phyloP scores from a whole-genome alignment of 2,888 invertebrate species.

The Zygogramma bicolorata region DNA sequence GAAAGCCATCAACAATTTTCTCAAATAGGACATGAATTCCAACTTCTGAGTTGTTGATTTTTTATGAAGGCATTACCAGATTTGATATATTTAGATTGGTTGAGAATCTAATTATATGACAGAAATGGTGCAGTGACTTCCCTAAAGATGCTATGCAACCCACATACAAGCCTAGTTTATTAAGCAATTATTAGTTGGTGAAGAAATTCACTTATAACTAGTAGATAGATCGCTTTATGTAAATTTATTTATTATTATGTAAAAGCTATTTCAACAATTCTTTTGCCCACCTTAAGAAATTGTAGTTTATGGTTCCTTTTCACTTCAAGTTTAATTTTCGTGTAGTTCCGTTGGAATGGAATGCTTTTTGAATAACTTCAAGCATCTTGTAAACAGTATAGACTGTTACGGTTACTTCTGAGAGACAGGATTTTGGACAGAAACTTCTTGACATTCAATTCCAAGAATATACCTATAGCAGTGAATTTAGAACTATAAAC shows the following conservation, averaged over 20 bases:
- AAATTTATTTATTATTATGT: neutral
- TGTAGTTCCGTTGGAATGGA: too few relatives aligned
- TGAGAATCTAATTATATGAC: neutral
- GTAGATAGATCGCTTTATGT: neutral
- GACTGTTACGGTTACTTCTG: too few relatives aligned
- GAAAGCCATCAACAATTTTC: too few relatives aligned
- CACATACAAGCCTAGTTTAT: neutral
- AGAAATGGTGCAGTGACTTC: neutral
- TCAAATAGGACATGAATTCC: too few relatives aligned
- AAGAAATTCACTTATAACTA: neutral
- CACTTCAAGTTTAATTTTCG: too few relatives aligned
- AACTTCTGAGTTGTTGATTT: too few relatives aligned
- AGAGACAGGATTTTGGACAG: too few relatives aligned
- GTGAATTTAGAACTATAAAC: neutral
- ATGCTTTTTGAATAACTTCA: neutral
- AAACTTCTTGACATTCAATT: too few relatives aligned
- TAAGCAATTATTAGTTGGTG: neutral
- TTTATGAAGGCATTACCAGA: too few relatives aligned
- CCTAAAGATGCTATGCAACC: neutral
- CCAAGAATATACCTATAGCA: too few relatives aligned
- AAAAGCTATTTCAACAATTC: neutral
- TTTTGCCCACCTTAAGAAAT: neutral
- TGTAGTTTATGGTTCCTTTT: neutral
- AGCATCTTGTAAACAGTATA: too few relatives aligned
- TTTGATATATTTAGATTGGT: too few relatives aligned